Evolutionary conservation across 2,888 invertebrate species (phyloP).

Genomic region (Pseudococcus viburni): DNA sequence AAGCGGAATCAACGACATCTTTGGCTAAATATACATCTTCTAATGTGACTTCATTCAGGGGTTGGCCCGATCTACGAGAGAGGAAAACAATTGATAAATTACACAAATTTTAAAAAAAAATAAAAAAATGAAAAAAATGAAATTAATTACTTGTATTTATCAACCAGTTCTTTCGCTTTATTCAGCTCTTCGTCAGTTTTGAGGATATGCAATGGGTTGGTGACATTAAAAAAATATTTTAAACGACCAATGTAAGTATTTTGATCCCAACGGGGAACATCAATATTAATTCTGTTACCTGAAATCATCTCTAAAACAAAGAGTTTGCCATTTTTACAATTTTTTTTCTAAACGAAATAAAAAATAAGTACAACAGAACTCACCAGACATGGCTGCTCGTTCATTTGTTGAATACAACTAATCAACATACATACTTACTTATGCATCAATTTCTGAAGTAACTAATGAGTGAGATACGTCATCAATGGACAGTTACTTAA

Average conservation of each 20-base stretch:
- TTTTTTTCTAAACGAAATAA: not conserved
- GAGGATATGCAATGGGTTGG: constrained; percentile 94
- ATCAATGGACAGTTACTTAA: not conserved
- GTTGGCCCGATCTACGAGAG: not conserved
- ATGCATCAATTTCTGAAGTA: not conserved
- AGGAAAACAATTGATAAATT: not conserved
- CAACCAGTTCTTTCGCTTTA: constrained; percentile 83
- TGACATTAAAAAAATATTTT: constrained; percentile 90
- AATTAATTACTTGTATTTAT: constrained; percentile 80
- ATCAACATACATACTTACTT: not conserved
- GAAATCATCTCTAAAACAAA: constrained; percentile 13
- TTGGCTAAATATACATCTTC: constrained; percentile 93
- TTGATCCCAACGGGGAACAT: constrained; percentile 93
- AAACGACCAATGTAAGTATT: constrained; percentile 90
- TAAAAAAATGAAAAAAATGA: constrained; percentile 69
- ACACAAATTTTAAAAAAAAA: not conserved
- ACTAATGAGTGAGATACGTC: not conserved
- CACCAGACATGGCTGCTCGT: not conserved
- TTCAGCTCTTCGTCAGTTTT: constrained; percentile 81
- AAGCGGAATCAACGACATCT: constrained; percentile 98
- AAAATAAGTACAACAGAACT: not conserved
- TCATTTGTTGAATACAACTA: not conserved
- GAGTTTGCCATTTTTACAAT: not conserved
- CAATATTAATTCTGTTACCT: constrained; percentile 76
- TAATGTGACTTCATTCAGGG: constrained; percentile 76